A percentile compares a stretch with the other conserved stretches of the same genome.
Conservation (phyloP, 2,797 vertebrate genomes). For the Denticeps clupeoides region DNA sequence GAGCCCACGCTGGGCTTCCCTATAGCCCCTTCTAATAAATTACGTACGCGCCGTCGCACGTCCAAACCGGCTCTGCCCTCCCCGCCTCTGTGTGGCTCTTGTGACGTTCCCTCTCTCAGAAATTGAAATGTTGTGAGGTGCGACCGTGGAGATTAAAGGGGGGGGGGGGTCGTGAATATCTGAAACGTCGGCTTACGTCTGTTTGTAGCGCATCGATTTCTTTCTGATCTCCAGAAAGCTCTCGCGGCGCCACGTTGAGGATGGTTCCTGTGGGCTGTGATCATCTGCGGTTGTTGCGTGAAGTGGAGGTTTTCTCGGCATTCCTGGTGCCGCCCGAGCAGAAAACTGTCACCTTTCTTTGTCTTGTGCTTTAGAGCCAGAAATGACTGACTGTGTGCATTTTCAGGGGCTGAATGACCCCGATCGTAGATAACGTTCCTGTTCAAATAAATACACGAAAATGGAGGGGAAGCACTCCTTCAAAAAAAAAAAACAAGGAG, state of each 20-base stretch:
- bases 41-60: too few relatives aligned
- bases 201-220: not conserved
- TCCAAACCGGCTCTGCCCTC: too few relatives aligned
- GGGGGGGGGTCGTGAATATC: not conserved
- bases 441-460: not conserved
- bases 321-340: too few relatives aligned
- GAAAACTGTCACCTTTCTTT: not conserved
- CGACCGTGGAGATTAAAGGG: too few relatives aligned
- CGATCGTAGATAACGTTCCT: not conserved
- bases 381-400: conserved; percentile 1
- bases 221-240: not conserved
- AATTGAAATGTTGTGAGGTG: too few relatives aligned
- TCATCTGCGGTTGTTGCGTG: not conserved
- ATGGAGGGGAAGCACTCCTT: conserved; percentile 2
- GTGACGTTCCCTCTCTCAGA: too few relatives aligned
- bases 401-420: not conserved
- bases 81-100: too few relatives aligned
- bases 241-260: not conserved
- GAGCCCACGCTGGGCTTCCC: too few relatives aligned
- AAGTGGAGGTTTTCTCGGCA: too few relatives aligned
- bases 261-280: not conserved
- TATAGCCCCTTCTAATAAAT: not conserved
- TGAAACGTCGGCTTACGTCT: not conserved
- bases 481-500: conserved; percentile 12
- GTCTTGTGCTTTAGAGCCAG: not conserved